Evolutionary conservation across 2,797 vertebrate genomes (phyloP).

Genomic region (Notamacropus eugenii): DNA sequence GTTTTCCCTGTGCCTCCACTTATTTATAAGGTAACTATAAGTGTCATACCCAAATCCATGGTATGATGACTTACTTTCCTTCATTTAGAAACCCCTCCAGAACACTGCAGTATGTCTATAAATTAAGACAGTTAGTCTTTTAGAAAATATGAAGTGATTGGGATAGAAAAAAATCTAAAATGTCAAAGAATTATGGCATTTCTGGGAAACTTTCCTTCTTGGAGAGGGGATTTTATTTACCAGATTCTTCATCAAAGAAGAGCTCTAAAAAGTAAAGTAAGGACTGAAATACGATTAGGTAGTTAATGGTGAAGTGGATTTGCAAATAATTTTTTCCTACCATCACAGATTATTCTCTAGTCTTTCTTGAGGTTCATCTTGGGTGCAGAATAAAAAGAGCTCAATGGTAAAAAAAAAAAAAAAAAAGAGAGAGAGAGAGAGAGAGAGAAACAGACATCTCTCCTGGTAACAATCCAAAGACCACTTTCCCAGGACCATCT

Average conservation of each 20-base stretch:
- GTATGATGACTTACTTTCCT: slow-evolving; percentile 14
- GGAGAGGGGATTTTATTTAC: neutral
- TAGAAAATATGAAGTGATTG: neutral
- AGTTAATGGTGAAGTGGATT: neutral
- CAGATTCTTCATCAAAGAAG: neutral
- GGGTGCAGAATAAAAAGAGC: neutral
- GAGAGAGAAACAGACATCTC: neutral
- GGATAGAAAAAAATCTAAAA: neutral
- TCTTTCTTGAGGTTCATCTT: neutral
- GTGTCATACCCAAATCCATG: neutral
- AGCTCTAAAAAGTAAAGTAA: neutral
- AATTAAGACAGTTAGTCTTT: neutral
- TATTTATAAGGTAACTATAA: neutral
- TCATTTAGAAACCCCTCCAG: slow-evolving; percentile 17
- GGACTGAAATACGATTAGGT: neutral
- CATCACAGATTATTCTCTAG: neutral
- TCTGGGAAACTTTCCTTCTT: neutral
- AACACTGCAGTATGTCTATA: neutral
- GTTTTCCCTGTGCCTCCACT: neutral
- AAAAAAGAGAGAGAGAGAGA: neutral
- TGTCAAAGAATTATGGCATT: neutral
- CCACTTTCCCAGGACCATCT: neutral
- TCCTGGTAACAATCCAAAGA: neutral
- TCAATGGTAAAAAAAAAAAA: neutral
- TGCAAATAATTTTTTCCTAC: neutral